These are phyloP conservation scores for Pempheris klunzingeri DNA, from an alignment of 2,797 vertebrate species.

Conservation along the genomic window DNA sequence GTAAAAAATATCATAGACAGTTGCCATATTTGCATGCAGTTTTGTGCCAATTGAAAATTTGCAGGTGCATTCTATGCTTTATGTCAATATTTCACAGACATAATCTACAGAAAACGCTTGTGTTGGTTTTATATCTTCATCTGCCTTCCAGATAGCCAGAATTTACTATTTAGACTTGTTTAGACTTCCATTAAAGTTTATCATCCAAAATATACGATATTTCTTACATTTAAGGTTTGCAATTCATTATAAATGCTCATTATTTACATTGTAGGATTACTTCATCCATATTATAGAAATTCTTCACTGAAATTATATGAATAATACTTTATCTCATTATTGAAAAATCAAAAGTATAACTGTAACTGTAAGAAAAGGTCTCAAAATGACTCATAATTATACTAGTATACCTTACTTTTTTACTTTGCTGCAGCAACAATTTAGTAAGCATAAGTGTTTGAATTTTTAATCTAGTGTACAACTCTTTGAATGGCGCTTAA, in stretches of 20 bases:
- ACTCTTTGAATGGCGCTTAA: neutral
- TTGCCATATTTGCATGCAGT: conserved; percentile 78
- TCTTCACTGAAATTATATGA: neutral
- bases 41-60: conserved; percentile 88
- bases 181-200: conserved; percentile 64
- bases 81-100: conserved; percentile 55
- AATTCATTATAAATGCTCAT: conserved; percentile 6
- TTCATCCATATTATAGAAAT: neutral
- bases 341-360: conserved; percentile 5
- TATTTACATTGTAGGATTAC: neutral
- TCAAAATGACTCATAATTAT: neutral
- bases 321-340: neutral
- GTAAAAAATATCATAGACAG: conserved; percentile 33
- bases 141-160: conserved; percentile 34
- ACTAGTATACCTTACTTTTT: neutral
- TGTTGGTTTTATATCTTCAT: conserved; percentile 36
- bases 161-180: conserved; percentile 48
- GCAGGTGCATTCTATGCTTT: conserved; percentile 85
- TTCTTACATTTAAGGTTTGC: neutral
- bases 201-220: conserved; percentile 8
- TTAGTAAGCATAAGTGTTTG: neutral
- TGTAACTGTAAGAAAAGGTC: neutral
- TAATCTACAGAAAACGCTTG: conserved; percentile 56
- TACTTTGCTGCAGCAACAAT: neutral
- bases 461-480: no score